phyloP scores from a whole-genome alignment of 2,797 vertebrate species.

The Takifugu rubripes region DNA sequence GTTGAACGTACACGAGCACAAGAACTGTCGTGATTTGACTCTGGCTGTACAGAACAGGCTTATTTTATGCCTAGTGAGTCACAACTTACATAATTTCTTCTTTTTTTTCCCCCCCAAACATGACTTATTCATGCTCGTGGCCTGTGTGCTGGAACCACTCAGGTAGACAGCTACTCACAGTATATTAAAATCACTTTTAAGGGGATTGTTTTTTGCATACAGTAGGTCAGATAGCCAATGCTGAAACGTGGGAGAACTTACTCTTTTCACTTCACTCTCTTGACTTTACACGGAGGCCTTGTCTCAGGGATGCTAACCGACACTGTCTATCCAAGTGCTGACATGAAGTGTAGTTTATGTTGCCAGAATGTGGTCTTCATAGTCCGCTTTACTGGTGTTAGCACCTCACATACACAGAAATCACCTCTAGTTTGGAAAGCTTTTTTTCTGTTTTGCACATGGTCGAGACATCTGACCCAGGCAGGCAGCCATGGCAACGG shows the following conservation, averaged over 20 bases:
- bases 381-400: conserved; percentile 33
- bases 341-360: no score
- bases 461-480: conserved; percentile 31
- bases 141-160: conserved; percentile 24
- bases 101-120: conserved; percentile 50
- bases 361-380: conserved; percentile 2
- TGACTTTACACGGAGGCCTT: no score
- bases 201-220: background rate
- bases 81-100: conserved; percentile 71
- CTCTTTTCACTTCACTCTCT: no score
- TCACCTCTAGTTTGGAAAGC: conserved; percentile 20
- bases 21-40: conserved; percentile 39
- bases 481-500: conserved; percentile 34
- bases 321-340: no score
- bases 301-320: no score
- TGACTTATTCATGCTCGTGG: conserved; percentile 69
- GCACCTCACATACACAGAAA: conserved; percentile 29
- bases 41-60: conserved; percentile 34
- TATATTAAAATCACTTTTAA: conserved; percentile 24
- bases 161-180: conserved; percentile 40
- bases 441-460: conserved; percentile 47
- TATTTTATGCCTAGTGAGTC: conserved; percentile 67
- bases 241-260: no score
- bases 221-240: conserved; percentile 20
- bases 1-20: conserved; percentile 27